Evolutionary conservation across 2,797 vertebrate genomes (phyloP).

Genomic region (Pseudotriccus pelzelni): DNA sequence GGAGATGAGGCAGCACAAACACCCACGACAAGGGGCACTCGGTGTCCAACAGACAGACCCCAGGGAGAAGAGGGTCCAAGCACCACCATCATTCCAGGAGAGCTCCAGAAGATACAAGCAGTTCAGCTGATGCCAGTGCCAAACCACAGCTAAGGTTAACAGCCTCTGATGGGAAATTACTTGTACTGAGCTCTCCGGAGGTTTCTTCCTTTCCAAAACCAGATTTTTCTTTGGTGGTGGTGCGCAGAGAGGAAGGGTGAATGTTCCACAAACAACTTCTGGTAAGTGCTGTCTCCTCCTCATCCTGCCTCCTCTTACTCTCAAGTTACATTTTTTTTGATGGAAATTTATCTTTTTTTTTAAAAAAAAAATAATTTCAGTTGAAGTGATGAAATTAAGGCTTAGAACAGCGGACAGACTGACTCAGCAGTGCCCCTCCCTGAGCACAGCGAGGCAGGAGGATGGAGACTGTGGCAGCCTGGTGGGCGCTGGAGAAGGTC

Average conservation of each 20-base stretch:
- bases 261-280: constrained; percentile 25
- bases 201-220: constrained; percentile 41
- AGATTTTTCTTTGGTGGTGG: background rate
- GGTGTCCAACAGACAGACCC: background rate
- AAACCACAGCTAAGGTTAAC: constrained; percentile 51
- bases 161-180: constrained; percentile 36
- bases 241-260: background rate
- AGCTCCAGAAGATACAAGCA: background rate
- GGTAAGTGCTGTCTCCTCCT: constrained; percentile 17
- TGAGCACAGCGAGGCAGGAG: background rate
- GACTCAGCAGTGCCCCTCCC: background rate
- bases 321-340: background rate
- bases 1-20: background rate
- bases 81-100: background rate
- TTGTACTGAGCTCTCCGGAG: background rate
- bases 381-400: background rate
- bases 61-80: background rate
- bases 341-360: background rate
- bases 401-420: background rate
- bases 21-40: accelerated
- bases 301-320: background rate
- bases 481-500: background rate
- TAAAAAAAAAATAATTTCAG: background rate
- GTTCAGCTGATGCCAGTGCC: background rate
- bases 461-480: accelerated